phyloP scores from a whole-genome alignment of 2,888 invertebrate genomes.

The Troilus luridus region DNA sequence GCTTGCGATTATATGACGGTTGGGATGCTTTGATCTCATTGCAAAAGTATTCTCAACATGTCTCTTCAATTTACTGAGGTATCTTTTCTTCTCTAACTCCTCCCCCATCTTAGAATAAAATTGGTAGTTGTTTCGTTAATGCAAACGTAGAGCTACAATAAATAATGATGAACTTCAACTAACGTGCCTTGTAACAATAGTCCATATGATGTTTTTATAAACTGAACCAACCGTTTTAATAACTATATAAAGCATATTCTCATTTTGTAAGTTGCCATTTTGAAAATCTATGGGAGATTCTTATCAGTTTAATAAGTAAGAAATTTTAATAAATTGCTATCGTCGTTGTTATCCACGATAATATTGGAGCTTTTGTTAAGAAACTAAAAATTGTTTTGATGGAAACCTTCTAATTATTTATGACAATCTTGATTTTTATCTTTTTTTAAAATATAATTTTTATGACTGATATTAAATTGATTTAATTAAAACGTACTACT shows the following conservation, averaged over 20 bases:
- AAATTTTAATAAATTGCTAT: no score
- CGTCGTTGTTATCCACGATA: no score
- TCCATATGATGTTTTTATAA: background rate
- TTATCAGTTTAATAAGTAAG: no score
- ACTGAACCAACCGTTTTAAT: background rate
- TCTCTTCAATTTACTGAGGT: background rate
- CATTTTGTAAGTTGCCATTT: no score
- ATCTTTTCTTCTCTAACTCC: background rate
- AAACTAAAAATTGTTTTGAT: no score
- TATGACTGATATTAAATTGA: no score
- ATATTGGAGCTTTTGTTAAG: no score
- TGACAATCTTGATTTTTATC: no score
- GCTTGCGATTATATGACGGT: conserved; percentile 45
- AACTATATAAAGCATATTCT: background rate
- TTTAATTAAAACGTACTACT: no score
- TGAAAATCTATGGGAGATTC: no score
- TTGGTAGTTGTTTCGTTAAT: background rate
- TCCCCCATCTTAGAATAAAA: background rate
- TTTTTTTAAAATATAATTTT: no score
- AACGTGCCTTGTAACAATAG: background rate
- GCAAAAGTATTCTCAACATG: background rate
- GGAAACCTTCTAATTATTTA: no score
- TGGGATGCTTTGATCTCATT: conserved; percentile 21
- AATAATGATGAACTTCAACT: background rate
- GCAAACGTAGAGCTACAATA: background rate